Percentiles rank a stretch among this genome's conserved stretches.
Conservation (phyloP, 2,113 vertebrate species). For the Phycodurus eques region DNA sequence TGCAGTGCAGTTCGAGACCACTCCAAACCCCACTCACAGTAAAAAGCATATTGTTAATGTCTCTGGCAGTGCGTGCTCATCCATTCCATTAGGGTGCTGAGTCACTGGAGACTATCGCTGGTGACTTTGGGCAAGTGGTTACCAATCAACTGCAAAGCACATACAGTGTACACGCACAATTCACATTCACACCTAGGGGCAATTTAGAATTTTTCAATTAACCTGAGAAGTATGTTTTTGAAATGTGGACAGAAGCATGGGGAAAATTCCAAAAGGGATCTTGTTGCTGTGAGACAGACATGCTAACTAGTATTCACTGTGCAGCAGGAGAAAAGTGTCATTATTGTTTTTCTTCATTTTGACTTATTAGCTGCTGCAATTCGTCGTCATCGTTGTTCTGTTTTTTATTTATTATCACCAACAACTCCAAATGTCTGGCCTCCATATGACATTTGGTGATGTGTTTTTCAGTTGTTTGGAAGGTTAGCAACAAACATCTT, state of each 20-base stretch:
- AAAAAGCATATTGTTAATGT: not conserved
- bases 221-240: not conserved
- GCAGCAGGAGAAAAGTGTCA: not conserved
- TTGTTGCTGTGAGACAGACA: not conserved
- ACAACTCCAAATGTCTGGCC: constrained; percentile 32
- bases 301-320: not conserved
- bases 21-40: too few relatives aligned
- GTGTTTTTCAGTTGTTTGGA: constrained; percentile 42
- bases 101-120: not conserved
- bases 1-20: too few relatives aligned
- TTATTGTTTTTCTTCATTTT: not conserved
- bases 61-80: not conserved
- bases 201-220: not conserved
- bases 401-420: constrained; percentile 24
- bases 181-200: not conserved
- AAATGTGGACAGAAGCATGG: not conserved
- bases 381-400: constrained; percentile 32
- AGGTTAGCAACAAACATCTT: constrained; percentile 26
- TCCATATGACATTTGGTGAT: constrained; percentile 53
- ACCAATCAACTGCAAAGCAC: not conserved
- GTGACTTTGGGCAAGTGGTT: not conserved
- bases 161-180: not conserved
- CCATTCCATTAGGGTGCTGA: not conserved
- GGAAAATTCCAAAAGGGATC: not conserved
- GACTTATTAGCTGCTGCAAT: constrained; percentile 10